Base-by-base conservation (phyloP, 2,888 invertebrate species). In the Pasiphila rectangulata region DNA sequence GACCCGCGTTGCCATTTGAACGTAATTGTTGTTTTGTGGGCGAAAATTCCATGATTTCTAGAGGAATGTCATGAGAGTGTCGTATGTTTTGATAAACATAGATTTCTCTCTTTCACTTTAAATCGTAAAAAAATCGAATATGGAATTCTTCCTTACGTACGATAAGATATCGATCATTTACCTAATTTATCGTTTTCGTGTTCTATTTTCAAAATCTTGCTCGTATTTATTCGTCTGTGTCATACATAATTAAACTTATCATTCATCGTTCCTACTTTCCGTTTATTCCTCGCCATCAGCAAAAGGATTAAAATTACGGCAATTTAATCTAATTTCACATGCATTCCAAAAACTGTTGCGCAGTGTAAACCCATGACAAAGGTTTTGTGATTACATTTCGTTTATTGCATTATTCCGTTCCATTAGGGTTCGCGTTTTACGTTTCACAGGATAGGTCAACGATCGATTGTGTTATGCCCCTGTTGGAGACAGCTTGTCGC, bases 331-430 rank as follows among this genome's bases (percentile, higher is more conserved):
- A 4, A 32, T 10, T 17, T 17, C 9, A 2, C 30, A n/a, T n/a
- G n/a, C n/a, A 9, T 10, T 32, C 9, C 16, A 12, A 27, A 27
- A 13, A 20, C 37, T 37, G 37, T 30, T 36, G 15, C 17, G 21
- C 40, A 37, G 25, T 32, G 24, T 39, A 39, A 12, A n/a, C 45
- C n/a, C 44, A 44, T 64, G 67, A 68, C 64, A 57, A 57, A 65
- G 72, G 70, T 66, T 71, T 65, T n/a, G 63, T 71, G 68, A 78
- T 78, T 71, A 73, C 71, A 72, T 75, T 73, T 72, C 67, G 66
- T 74, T 75, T 75, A 77, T 76, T 72, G 61, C 72, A 73, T 80
- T 78, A 77, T 76, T 72, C 72, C 65, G 64, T 66, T 67, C 68
- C 68, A 75, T 79, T 74, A 72, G 66, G 63, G 61, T 54, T 59